Conservation (phyloP, 1,140 invertebrate genomes). For the Caenorhabditis elegans region WBcel235 BX284604.4:9501501-9502000, state of each 20-base stretch:
- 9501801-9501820: conserved; percentile 45
- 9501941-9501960: conserved; percentile 73
- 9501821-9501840: conserved; percentile 53
- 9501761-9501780: conserved; percentile 56
- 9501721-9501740: neutral
- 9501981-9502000: conserved; percentile 69
- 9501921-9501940: conserved; percentile 56
- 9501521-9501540: conserved; percentile 50
- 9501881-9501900: conserved; percentile 78
- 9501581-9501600: conserved; percentile 7
- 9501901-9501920: conserved; percentile 70
- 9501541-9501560: conserved; percentile 46
- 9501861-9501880: conserved; percentile 73
- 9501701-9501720: conserved; percentile 21
- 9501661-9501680: conserved; percentile 57
- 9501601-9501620: conserved; percentile 24
- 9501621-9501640: conserved; percentile 16
- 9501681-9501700: conserved; percentile 49
- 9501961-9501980: neutral
- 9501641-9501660: conserved; percentile 34
- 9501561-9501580: conserved; percentile 51
- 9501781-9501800: conserved; percentile 43
- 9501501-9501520: conserved; percentile 40
- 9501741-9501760: conserved; percentile 51
- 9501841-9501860: conserved; percentile 43